Evolutionary conservation across 2,113 vertebrate genomes (phyloP).

Genomic region (Apaloderma vittatum): DNA sequence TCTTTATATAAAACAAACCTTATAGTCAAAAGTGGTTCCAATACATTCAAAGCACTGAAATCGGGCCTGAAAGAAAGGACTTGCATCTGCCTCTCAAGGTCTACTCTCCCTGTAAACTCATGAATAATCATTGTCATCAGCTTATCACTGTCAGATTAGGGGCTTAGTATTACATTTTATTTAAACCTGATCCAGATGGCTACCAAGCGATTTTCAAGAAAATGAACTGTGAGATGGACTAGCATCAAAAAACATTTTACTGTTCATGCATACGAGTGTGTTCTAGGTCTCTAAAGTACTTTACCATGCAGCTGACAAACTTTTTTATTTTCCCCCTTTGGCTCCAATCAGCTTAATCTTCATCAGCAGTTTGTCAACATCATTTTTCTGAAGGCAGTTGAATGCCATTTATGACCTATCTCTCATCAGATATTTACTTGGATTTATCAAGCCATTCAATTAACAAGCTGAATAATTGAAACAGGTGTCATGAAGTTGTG

Average conservation of each 20-base stretch:
- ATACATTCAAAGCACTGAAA: slow-evolving; percentile 26
- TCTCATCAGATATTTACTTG: slow-evolving; percentile 7
- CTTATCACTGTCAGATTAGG: slow-evolving; percentile 67
- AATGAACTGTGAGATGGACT: slow-evolving; percentile 60
- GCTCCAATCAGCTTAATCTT: slow-evolving; percentile 40
- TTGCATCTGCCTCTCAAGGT: slow-evolving; percentile 67
- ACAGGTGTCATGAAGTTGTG: background rate
- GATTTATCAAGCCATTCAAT: slow-evolving; percentile 8
- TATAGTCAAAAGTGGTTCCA: slow-evolving; percentile 44
- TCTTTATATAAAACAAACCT: background rate
- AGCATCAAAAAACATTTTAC: slow-evolving; percentile 62
- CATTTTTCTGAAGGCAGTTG: background rate
- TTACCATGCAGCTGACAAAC: slow-evolving; percentile 30
- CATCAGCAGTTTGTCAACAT: slow-evolving; percentile 19
- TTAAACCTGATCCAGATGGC: slow-evolving; percentile 62
- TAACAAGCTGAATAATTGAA: slow-evolving; percentile 1
- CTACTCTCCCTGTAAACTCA: slow-evolving; percentile 41
- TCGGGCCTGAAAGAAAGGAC: slow-evolving; percentile 41
- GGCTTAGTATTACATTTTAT: slow-evolving; percentile 57
- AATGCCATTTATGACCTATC: background rate
- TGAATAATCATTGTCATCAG: slow-evolving; percentile 67
- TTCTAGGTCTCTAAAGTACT: slow-evolving; percentile 17
- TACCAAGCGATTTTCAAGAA: slow-evolving; percentile 61
- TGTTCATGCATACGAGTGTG: background rate
- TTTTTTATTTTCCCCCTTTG: background rate